Base-by-base conservation (phyloP, 2,888 invertebrate genomes). In the Shargacucullia verbasci region DNA sequence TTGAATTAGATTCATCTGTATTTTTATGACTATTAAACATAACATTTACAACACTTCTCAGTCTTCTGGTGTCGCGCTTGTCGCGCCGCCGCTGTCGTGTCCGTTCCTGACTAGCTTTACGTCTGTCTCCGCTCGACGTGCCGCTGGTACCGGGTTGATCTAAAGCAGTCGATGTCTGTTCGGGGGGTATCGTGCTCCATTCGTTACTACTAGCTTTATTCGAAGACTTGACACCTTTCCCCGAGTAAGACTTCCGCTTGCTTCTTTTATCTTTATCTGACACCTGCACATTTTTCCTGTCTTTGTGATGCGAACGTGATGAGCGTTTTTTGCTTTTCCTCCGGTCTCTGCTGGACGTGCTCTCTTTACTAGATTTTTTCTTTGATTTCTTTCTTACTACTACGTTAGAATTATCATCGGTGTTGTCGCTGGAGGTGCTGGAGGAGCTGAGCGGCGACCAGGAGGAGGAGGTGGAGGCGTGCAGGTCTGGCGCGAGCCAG, bases 31-130 rank as follows among this genome's bases (percentile, higher is more conserved):
- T 65, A 68, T 71, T 73, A 61, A 81, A 82, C 70, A 91, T 85
- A 55, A 90, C 87, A 70, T 83, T 89, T 38, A 92, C 91, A 59
- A 92, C 91, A 80, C 92, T 92, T 75, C 79, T 89, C 85, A 93
- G 89, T 85, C 88, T 88, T 85, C 69, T 90, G 54, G 57, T 84
- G 75, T 87, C 87, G 70, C 85, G 83, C 75, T 64, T 73, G 45
- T 40, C 64, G 53, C 60, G 77, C 57, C 60, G 77, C 57, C 72
- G 76, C 53, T 66, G 63, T 7, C 62, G 70, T 50, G 46, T 62
- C 31, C 57, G 57, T 35, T 67, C 74, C 64, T 53, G 64, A 15
- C 41, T 55, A 37, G 58, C 34, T 44, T 59, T 49, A 39, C 59
- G 56, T 52, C 57, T 55, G 9, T 49, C 39, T 57, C 63, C 54